Evolutionary conservation across 2,888 invertebrate species (phyloP).

Genomic region (Lepidocyrtinus sp.): DNA sequence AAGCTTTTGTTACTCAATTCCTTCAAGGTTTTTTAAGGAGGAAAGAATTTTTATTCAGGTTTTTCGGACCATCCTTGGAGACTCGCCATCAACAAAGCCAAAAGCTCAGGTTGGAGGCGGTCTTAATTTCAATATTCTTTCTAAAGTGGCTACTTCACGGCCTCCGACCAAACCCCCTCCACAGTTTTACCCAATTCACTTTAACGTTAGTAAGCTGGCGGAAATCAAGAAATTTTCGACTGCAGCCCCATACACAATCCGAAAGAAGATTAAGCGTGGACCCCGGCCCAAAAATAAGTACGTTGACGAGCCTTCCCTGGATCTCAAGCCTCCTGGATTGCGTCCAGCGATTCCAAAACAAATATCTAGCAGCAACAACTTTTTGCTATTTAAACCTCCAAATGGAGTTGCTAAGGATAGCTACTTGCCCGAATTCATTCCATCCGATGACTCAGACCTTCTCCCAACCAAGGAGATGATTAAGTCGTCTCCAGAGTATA

Average conservation of each 20-base stretch:
- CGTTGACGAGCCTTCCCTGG: slow-evolving; percentile 31
- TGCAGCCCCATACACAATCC: slow-evolving; percentile 50
- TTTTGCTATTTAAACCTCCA: slow-evolving; percentile 42
- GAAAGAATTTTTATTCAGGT: too few relatives aligned
- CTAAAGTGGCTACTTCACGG: slow-evolving; percentile 54
- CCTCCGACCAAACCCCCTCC: slow-evolving; percentile 56
- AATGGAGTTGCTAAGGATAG: slow-evolving; percentile 44
- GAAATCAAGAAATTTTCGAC: slow-evolving; percentile 41
- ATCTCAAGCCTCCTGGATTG: slow-evolving; percentile 59
- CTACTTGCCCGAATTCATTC: slow-evolving; percentile 48
- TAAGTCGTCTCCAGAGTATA: slow-evolving; percentile 30
- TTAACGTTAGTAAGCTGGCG: slow-evolving; percentile 41
- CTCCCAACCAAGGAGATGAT: slow-evolving; percentile 51
- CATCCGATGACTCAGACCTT: slow-evolving; percentile 43
- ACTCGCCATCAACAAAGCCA: slow-evolving; percentile 35
- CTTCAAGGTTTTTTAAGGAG: too few relatives aligned
- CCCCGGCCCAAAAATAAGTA: slow-evolving; percentile 57
- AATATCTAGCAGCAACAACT: slow-evolving; percentile 60
- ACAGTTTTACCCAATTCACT: slow-evolving; percentile 50
- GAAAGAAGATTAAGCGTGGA: slow-evolving; percentile 61
- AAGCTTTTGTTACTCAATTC: background rate
- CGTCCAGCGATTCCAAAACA: slow-evolving; percentile 53
- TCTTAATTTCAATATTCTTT: slow-evolving; percentile 57
- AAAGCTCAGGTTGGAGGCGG: slow-evolving; percentile 54
- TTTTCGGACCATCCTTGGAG: slow-evolving; percentile 48